These are phyloP conservation scores for Balearica regulorum DNA, from an alignment of 2,797 vertebrate genomes.

Conservation along the genomic window DNA sequence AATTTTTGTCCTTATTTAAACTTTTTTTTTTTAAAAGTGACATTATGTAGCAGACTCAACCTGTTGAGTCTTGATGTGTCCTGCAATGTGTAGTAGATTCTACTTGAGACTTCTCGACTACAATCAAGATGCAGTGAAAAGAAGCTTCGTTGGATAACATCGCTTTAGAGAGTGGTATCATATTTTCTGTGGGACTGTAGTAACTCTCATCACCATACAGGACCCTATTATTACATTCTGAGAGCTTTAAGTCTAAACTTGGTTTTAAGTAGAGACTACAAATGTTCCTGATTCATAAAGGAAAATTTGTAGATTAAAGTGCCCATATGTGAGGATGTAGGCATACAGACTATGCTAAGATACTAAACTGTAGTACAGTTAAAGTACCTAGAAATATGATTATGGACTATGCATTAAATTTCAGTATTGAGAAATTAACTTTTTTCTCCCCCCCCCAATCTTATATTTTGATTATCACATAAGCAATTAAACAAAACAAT, in stretches of 20 bases:
- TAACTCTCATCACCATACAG: background rate
- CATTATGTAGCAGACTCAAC: conserved; percentile 16
- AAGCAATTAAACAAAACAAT: background rate
- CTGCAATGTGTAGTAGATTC: conserved; percentile 39
- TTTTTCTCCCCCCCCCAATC: background rate
- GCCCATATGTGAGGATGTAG: background rate
- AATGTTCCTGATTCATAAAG: conserved; percentile 11
- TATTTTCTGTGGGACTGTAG: background rate
- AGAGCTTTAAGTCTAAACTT: background rate
- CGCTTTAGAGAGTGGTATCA: conserved; percentile 6
- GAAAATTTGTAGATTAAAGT: conserved; percentile 20
- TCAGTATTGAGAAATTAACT: background rate
- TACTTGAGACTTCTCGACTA: conserved; percentile 29
- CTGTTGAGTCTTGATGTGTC: conserved; percentile 48
- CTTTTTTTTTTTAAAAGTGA: background rate
- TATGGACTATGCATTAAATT: conserved; percentile 10
- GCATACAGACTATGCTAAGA: background rate
- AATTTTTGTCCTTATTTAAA: background rate
- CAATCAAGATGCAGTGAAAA: conserved; percentile 18
- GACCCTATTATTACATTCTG: background rate
- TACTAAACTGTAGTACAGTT: background rate
- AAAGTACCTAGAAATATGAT: background rate
- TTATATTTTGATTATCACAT: background rate
- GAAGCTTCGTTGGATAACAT: background rate
- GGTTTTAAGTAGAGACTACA: conserved; percentile 46